These are phyloP conservation scores for Littorina saxatilis DNA, from an alignment of 1,140 invertebrate species.

Conservation along the genomic window DNA sequence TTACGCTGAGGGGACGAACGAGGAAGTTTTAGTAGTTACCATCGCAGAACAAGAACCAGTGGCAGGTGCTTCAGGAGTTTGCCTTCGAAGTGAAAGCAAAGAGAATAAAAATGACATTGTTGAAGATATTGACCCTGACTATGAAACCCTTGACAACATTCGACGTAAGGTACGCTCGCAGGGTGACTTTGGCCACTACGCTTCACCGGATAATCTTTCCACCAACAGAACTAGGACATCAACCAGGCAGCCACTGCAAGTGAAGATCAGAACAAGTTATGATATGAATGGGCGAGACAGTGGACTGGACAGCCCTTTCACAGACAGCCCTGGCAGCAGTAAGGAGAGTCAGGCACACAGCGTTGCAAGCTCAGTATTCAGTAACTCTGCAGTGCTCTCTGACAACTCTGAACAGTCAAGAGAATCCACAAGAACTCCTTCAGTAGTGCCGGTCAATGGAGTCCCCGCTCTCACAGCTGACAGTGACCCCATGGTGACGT, in stretches of 20 bases:
- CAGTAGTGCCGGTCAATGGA: not conserved
- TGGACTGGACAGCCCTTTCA: slow-evolving; percentile 45
- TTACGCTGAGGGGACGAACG: not conserved
- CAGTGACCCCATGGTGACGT: not conserved
- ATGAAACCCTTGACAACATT: slow-evolving; percentile 60
- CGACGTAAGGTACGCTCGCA: slow-evolving; percentile 48
- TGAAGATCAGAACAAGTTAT: slow-evolving; percentile 21
- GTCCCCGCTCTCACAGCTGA: not conserved
- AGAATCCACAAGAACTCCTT: not conserved
- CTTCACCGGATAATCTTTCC: not conserved
- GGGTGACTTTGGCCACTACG: not conserved
- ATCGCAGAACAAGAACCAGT: not conserved
- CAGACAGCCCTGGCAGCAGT: slow-evolving; percentile 36
- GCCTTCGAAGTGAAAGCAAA: not conserved
- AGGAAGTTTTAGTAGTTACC: slow-evolving; percentile 21
- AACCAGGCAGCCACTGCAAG: not conserved
- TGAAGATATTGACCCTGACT: slow-evolving; percentile 56
- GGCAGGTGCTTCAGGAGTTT: not conserved
- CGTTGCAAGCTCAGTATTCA: slow-evolving; percentile 34
- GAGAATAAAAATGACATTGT: slow-evolving; percentile 27
- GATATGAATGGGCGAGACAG: slow-evolving; percentile 44
- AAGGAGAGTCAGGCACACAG: slow-evolving; percentile 22
- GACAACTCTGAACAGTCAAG: not conserved
- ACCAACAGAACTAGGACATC: not conserved
- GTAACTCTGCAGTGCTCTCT: slow-evolving; percentile 16